Conservation (phyloP, 2,113 vertebrate genomes). For the Mustela lutreola region DNA sequence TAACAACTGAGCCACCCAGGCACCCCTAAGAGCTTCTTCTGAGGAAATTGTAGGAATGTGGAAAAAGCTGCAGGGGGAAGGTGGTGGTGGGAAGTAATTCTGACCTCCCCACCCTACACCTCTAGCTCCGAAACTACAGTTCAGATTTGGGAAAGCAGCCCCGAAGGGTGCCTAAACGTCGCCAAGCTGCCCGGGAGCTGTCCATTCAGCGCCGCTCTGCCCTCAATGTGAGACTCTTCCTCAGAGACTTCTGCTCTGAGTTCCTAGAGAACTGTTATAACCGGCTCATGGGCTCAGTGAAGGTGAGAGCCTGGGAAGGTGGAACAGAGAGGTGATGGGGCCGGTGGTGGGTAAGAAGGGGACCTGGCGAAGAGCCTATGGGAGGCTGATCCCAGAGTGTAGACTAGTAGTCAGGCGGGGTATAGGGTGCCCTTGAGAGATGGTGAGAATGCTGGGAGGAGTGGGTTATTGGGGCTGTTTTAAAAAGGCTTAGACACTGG, state of each 20-base stretch:
- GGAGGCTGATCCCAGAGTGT: background rate
- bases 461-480: background rate
- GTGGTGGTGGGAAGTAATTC: background rate
- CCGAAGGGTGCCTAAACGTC: slow-evolving; percentile 90
- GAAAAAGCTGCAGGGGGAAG: background rate
- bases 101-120: background rate
- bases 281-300: slow-evolving; percentile 96
- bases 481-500: background rate
- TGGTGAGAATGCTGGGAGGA: background rate
- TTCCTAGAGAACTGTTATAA: slow-evolving; percentile 98
- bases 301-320: slow-evolving; percentile 88
- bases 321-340: background rate
- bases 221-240: slow-evolving; percentile 95
- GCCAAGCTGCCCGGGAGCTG: slow-evolving; percentile 89
- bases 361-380: background rate
- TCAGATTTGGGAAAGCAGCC: slow-evolving; percentile 94
- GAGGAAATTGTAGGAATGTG: background rate
- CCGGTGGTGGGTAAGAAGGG: background rate
- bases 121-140: slow-evolving; percentile 93
- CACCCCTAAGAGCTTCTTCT: background rate
- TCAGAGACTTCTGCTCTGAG: slow-evolving; percentile 94
- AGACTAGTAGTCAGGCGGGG: background rate
- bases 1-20: no score
- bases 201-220: slow-evolving; percentile 89
- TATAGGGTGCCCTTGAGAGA: background rate